Evolutionary conservation across 2,113 vertebrate genomes (phyloP).

Genomic region (Corythaeola cristata): DNA sequence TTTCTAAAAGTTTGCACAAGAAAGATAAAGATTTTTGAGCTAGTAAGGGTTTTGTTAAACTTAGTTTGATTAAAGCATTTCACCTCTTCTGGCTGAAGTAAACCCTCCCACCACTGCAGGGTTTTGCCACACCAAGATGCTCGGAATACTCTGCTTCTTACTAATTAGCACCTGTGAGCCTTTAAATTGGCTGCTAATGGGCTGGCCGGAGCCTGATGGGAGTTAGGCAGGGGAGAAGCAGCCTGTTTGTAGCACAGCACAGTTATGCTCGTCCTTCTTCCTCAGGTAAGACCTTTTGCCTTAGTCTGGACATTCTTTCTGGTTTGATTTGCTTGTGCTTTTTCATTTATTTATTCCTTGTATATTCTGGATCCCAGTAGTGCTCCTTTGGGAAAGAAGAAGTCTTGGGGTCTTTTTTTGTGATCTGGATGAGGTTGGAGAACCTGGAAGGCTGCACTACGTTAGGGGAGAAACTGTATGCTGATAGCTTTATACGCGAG

Average conservation of each 20-base stretch:
- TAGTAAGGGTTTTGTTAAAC: not conserved
- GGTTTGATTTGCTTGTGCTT: not conserved
- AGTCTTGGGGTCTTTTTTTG: not conserved
- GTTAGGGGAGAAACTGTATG: not conserved
- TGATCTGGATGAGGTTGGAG: not conserved
- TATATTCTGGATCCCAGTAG: not conserved
- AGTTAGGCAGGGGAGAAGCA: not conserved
- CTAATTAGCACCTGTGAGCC: not conserved
- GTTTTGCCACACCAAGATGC: not conserved
- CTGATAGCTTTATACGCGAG: accelerated
- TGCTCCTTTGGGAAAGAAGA: not conserved
- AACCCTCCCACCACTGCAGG: not conserved
- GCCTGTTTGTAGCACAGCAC: not conserved
- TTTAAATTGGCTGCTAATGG: not conserved
- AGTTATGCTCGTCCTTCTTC: accelerated
- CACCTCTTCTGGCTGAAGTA: not conserved
- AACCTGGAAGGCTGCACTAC: not conserved
- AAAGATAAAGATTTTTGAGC: not conserved
- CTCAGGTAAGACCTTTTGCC: not conserved
- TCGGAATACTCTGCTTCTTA: not conserved
- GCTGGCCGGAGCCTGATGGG: not conserved
- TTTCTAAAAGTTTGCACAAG: not conserved
- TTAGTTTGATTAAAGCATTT: not conserved
- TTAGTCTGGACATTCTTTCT: not conserved
- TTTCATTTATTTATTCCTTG: not conserved